These are phyloP conservation scores for Amiota communis DNA, from an alignment of 2,888 invertebrate genomes.

Conservation along the genomic window DNA sequence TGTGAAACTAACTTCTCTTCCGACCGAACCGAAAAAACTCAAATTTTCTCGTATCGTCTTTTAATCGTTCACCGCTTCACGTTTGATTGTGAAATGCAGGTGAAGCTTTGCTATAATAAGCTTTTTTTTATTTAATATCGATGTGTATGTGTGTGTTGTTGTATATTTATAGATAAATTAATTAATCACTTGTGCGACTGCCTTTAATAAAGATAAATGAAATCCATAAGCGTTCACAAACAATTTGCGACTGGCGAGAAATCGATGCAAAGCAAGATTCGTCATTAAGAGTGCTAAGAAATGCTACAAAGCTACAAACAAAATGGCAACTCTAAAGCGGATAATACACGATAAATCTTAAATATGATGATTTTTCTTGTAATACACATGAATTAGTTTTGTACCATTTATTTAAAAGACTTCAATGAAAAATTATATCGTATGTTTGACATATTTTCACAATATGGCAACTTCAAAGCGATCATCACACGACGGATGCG, in stretches of 20 bases:
- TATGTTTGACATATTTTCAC: too few species aligned
- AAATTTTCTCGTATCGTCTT: not conserved
- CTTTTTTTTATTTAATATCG: conserved; percentile 40
- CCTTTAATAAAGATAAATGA: conserved; percentile 23
- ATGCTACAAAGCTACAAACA: too few species aligned
- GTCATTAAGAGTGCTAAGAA: too few species aligned
- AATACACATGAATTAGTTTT: too few species aligned
- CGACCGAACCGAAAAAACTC: not conserved
- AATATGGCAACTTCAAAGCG: too few species aligned
- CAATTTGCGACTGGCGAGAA: not conserved
- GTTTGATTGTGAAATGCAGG: conserved; percentile 29
- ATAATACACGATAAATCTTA: too few species aligned
- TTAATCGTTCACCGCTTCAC: conserved; percentile 1
- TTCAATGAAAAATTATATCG: too few species aligned
- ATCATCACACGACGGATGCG: too few species aligned
- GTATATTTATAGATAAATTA: conserved; percentile 60
- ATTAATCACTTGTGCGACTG: conserved; percentile 57
- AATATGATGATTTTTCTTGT: too few species aligned
- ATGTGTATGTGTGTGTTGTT: conserved; percentile 34
- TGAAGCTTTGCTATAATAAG: conserved; percentile 55
- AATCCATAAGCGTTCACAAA: not conserved
- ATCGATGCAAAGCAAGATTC: too few species aligned
- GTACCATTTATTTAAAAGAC: too few species aligned
- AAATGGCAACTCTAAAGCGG: too few species aligned
- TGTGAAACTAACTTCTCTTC: not conserved